phyloP scores from a whole-genome alignment of 2,797 vertebrate species.

The Pogonophryne albipinna region DNA sequence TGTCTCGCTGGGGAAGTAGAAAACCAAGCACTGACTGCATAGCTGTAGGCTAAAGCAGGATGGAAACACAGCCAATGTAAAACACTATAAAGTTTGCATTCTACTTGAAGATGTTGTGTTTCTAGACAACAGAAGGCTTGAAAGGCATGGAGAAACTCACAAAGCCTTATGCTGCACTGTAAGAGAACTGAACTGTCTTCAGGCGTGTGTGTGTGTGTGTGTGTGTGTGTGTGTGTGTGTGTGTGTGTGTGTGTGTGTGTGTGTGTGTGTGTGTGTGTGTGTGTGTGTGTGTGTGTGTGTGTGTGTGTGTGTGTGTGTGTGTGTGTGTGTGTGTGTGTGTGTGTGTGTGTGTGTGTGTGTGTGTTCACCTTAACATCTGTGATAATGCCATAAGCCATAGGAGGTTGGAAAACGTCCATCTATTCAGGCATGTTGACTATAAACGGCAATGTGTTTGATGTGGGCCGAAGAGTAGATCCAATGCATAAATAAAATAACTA shows the following conservation, averaged over 20 bases:
- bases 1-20: slow-evolving; percentile 6
- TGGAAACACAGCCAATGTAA: slow-evolving; percentile 1
- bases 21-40: slow-evolving; percentile 13
- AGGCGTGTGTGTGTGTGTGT: neutral
- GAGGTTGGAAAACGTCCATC: slow-evolving; percentile 32
- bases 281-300: neutral
- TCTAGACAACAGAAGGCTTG: slow-evolving; percentile 23
- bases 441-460: slow-evolving; percentile 33
- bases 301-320: neutral
- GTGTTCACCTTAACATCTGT: slow-evolving; percentile 29
- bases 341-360: neutral
- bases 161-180: slow-evolving; percentile 18
- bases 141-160: slow-evolving; percentile 26
- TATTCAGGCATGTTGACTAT: slow-evolving; percentile 25
- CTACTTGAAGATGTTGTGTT: slow-evolving; percentile 36
- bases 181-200: neutral
- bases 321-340: too few species aligned
- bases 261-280: neutral
- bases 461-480: slow-evolving; percentile 6
- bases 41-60: slow-evolving; percentile 25
- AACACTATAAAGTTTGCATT: neutral
- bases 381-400: slow-evolving; percentile 38
- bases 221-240: neutral
- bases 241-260: slow-evolving; percentile 6
- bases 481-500: slow-evolving; percentile 12